A percentile compares a stretch with the other conserved stretches of the same genome.
phyloP scores from a whole-genome alignment of 2,888 invertebrate genomes.

The Tortrix viridana region DNA sequence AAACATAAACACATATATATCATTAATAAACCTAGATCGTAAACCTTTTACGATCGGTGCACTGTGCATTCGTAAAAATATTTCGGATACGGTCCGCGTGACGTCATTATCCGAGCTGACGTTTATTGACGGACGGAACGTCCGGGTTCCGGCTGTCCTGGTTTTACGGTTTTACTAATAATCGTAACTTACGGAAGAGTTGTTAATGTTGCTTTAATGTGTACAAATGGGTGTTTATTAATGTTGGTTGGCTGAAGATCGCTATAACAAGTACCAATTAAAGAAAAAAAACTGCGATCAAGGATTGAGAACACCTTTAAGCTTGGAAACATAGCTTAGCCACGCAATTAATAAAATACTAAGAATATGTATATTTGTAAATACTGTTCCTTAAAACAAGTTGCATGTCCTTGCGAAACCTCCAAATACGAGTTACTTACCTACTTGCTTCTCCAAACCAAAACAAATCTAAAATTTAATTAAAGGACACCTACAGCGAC shows the following conservation, averaged over 20 bases:
- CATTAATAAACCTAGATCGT: constrained; percentile 74
- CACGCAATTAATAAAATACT: no score
- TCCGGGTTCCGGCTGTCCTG: constrained; percentile 26
- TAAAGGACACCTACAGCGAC: constrained; percentile 51
- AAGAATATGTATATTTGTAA: no score
- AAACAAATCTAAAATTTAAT: constrained; percentile 48
- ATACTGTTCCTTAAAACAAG: no score
- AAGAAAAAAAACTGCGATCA: no score
- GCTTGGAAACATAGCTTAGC: no score
- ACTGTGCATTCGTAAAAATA: constrained; percentile 77
- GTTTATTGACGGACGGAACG: constrained; percentile 53
- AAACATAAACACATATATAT: constrained; percentile 46
- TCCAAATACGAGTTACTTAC: no score
- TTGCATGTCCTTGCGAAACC: no score
- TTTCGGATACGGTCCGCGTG: constrained; percentile 62
- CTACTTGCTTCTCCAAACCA: no score
- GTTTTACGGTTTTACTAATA: constrained; percentile 41
- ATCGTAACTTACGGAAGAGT: constrained; percentile 38
- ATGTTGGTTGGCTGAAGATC: constrained; percentile 8
- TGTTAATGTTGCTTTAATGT: constrained; percentile 37
- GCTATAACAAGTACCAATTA: no score
- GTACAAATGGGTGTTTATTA: constrained; percentile 36
- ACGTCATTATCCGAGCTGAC: constrained; percentile 62
- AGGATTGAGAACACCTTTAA: no score
- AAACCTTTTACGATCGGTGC: constrained; percentile 76